phyloP scores from a whole-genome alignment of 2,797 vertebrate species.

The Sorex maritimensis region DNA sequence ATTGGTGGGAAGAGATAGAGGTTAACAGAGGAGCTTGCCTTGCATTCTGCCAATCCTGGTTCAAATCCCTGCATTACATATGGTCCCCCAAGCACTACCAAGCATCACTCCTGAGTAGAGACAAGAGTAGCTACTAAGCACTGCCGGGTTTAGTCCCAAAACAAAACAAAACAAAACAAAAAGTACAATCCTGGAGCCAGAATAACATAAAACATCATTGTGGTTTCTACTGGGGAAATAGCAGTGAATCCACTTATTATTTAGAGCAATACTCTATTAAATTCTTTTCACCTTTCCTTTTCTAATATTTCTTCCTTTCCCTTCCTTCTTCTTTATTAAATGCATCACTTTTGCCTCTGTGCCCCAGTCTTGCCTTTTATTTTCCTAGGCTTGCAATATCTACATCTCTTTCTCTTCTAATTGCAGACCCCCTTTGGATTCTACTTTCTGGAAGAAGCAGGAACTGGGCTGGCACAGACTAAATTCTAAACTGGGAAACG shows the following conservation, averaged over 20 bases:
- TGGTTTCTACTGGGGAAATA: constrained; percentile 33
- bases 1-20: too few relatives aligned
- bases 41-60: too few relatives aligned
- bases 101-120: too few relatives aligned
- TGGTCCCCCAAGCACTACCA: too few relatives aligned
- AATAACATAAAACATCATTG: neutral
- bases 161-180: too few relatives aligned
- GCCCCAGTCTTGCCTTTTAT: neutral
- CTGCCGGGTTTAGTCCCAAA: too few relatives aligned
- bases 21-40: too few relatives aligned
- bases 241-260: neutral
- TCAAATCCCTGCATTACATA: too few relatives aligned
- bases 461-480: neutral
- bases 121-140: too few relatives aligned
- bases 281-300: neutral
- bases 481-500: neutral
- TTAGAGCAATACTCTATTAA: neutral
- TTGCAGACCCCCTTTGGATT: neutral
- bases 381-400: too few relatives aligned
- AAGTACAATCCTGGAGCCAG: too few relatives aligned
- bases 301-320: neutral
- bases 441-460: neutral
- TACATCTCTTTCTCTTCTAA: too few relatives aligned
- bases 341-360: neutral
- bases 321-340: neutral